Base-by-base conservation (phyloP, 2,113 vertebrate genomes). In the Potamarius usumacintae region DNA sequence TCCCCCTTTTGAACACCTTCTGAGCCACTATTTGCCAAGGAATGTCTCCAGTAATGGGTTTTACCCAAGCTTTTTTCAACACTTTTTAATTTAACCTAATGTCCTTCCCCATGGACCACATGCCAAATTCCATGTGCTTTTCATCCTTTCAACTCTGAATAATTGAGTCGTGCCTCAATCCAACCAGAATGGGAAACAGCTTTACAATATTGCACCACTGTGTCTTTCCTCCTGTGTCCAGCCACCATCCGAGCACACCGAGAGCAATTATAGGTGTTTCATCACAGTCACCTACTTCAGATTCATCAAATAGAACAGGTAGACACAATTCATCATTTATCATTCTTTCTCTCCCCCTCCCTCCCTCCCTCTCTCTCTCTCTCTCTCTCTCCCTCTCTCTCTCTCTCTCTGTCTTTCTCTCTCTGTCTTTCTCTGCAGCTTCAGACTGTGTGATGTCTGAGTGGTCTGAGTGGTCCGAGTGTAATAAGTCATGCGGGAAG, bases 401-500 rank as follows among this genome's bases (percentile, higher is more conserved):
- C 27, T 34, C 72, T 78, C 63, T 12, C 6, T 71, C 18, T 58
- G 12, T 18, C 11, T 67, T n/a, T 42, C 42, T 83, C 34, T 20
- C 6, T 71, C 18, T 58, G 12, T 18, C 11, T 67, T n/a, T 42
- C 42, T 83, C 34, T 20, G 10, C 90, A 99, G 98, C 98, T 34
- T 97, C 96, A 0, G 95, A 98, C 94, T 99, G 98, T 78, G 91
- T 96, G 89, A 94, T 99, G 91, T 96, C 96, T 0, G 97, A 98
- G 86, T 99, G 98, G 98, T 96, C 97, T 0, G 97, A 98, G 74
- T 99, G 98, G 98, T 98, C 98, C 0, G 97, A 99, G 92, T 99
- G 98, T 91, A 99, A 98, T 82, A 99, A 98, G 89, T 99, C 98
- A 0, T 99, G 98, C 20, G 98, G 98, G 12, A 99, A 99, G 91